Base-by-base conservation (phyloP, 1,140 invertebrate genomes). In the Plutomurus gul region DNA sequence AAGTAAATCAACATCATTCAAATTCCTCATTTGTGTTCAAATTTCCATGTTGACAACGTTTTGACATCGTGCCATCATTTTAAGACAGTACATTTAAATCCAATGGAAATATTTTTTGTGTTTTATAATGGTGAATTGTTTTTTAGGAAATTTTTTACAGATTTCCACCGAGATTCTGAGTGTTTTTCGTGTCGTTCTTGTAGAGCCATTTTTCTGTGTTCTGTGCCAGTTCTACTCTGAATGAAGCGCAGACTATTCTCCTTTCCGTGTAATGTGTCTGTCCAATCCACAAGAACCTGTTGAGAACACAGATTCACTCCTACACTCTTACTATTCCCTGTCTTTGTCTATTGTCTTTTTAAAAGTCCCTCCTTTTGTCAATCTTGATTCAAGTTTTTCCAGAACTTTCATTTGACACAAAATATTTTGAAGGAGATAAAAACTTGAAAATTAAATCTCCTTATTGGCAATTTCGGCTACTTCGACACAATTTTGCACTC, bases 61-160 rank as follows among this genome's bases (percentile, higher is more conserved):
- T n/a, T n/a, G n/a, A n/a, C n/a, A n/a, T n/a, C n/a, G n/a, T n/a
- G n/a, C n/a, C n/a, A n/a, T n/a, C n/a, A n/a, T n/a, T n/a, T n/a
- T n/a, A n/a, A n/a, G n/a, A n/a, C n/a, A n/a, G n/a, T n/a, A 65
- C 13, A 65, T 25, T 16, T 65, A 30, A 16, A n/a, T n/a, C n/a
- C n/a, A n/a, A n/a, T n/a, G n/a, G n/a, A n/a, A n/a, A n/a, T n/a
- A n/a, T 33, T 65, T 56, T 56, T 56, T 22, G 25, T 25, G 10
- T 56, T n/a, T 33, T n/a, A 27, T 65, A 65, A 65, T 65, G 16
- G 56, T 65, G 30, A 36, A 30, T n/a, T 65, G 30, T 56, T 76
- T 56, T 76, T 47, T 76, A 76, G 75, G 51, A 76, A 76, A 10
- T 30, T 40, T 76, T 76, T 76, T 76, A 20, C 75, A 76, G 75